These are phyloP conservation scores for Gallinago nigripennis DNA, from an alignment of 2,797 vertebrate genomes.

Conservation along the genomic window DNA sequence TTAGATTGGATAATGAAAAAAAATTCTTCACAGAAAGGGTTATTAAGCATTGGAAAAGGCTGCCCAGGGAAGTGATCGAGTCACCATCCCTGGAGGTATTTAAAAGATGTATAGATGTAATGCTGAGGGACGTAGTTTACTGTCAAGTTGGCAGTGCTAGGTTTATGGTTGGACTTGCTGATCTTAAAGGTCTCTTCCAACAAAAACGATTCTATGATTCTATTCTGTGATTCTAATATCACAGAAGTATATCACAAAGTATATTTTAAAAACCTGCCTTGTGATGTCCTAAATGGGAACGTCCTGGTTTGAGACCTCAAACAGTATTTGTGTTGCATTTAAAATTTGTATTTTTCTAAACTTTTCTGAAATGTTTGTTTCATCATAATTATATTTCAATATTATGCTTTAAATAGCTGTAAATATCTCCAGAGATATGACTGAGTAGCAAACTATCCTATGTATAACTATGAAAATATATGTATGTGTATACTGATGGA, in stretches of 20 bases:
- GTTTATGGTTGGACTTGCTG: not conserved
- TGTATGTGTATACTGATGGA: fast-evolving
- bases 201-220: not conserved
- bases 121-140: not conserved
- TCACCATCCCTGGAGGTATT: not conserved
- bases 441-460: not conserved
- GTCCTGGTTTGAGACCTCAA: not conserved
- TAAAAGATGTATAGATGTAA: not conserved
- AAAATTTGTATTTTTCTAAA: not conserved
- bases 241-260: not conserved
- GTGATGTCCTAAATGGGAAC: not conserved
- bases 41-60: not conserved
- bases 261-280: not conserved
- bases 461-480: not conserved
- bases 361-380: not conserved
- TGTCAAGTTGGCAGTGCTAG: not conserved
- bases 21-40: not conserved
- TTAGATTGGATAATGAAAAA: not conserved
- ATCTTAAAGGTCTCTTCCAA: not conserved
- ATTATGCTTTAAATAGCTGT: not conserved
- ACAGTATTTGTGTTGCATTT: not conserved
- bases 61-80: not conserved
- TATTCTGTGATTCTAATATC: not conserved
- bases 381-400: not conserved
- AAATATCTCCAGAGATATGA: not conserved